phyloP scores from a whole-genome alignment of 2,113 vertebrate genomes.

The Nerophis lumbriciformis region DNA sequence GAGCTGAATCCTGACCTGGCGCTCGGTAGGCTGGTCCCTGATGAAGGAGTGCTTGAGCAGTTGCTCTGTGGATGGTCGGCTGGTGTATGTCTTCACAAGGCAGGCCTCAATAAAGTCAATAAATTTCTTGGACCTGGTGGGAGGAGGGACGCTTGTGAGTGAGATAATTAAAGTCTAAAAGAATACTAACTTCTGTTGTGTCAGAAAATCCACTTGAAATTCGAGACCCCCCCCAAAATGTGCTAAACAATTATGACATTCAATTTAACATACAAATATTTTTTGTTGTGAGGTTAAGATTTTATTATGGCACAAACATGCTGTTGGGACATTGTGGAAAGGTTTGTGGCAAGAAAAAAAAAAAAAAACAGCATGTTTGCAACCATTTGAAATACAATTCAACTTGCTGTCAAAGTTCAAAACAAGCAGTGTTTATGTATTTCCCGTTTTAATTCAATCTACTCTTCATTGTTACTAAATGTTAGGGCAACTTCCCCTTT shows the following conservation, averaged over 20 bases:
- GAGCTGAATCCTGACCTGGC: slow-evolving; percentile 91
- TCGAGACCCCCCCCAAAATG: too few species aligned
- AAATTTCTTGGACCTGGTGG: slow-evolving; percentile 87
- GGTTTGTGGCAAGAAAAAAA: too few species aligned
- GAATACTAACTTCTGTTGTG: neutral
- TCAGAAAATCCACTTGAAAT: neutral
- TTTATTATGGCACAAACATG: too few species aligned
- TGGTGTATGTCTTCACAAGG: slow-evolving; percentile 87
- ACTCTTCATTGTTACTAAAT: neutral
- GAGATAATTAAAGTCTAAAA: neutral
- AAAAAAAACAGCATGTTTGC: too few species aligned
- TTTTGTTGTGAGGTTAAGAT: neutral
- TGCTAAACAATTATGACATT: neutral
- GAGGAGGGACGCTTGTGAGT: slow-evolving; percentile 24
- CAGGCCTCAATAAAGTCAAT: slow-evolving; percentile 91
- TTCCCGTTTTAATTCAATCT: too few species aligned
- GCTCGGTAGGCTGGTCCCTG: slow-evolving; percentile 87
- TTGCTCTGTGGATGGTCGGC: slow-evolving; percentile 86
- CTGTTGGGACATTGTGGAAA: too few species aligned
- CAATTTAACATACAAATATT: neutral
- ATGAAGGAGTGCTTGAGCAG: slow-evolving; percentile 89
- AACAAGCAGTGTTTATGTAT: too few species aligned
- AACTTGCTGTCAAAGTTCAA: too few species aligned
- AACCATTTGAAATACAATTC: too few species aligned
- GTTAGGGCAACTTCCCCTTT: neutral